Evolutionary conservation across 2,888 invertebrate species (phyloP), one percentile per base, ranked within the genome.

Genomic region (Cosmia pyralina): DNA sequence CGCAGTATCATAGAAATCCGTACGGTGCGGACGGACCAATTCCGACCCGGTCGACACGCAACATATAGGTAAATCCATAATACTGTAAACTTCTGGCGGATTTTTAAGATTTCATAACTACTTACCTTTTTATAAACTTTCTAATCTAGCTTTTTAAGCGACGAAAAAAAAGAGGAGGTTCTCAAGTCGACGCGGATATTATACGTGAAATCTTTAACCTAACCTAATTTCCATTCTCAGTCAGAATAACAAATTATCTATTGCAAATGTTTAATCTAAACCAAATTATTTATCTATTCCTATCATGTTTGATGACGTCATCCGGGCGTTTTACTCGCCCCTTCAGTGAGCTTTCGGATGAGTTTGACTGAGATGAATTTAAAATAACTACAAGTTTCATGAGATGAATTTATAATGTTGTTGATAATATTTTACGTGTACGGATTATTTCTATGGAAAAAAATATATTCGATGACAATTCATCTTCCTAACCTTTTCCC

Each of bases 361-460:
- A 76, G 64, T 59, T 63, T 55, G 22, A 69, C 67, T 84, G 84
- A 70, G 74, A 60, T 75, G 79, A 83, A 83, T 83, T 82, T 82
- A 68, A 84, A 84, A 72, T 69, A 79, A 50, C 62, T 46, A 50
- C 53, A 62, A 68, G 34, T 60, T 73, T 34, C 66, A 70, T 52
- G 67, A 64, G 11, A 38, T 15, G 76, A 82, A 82, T 83, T 65
- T 57, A 38, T 84, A 83, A 84, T 69, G 55, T 17, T 38, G 15
- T 7, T 38, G 19, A 58, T 34, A n/a, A 55, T 72, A 38, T 75
- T 55, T 34, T 19, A 53, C 11, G 52, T 38, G 53, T 19, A 22
- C 5, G 53, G 4, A 38, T 38, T 38, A 38, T 38, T 2, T 38
- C 38, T 38, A 38, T 34, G 4, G 4, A 34, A 3, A 3, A 34